These are phyloP conservation scores for Eidolon helvum DNA, from an alignment of 2,113 vertebrate species.

Conservation along the genomic window DNA sequence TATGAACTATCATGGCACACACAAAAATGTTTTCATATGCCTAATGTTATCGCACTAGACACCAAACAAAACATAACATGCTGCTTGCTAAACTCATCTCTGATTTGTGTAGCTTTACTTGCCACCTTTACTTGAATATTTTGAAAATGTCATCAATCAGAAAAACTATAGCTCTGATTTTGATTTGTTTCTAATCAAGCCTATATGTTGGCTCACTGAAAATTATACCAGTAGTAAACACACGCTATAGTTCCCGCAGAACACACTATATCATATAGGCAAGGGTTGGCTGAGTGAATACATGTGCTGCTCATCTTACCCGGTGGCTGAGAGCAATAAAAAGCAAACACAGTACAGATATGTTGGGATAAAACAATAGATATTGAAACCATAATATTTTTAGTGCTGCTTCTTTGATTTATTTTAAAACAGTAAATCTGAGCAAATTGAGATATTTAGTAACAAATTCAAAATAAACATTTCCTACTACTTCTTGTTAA, in stretches of 20 bases:
- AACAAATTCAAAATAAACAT: slow-evolving; percentile 25
- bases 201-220: not conserved
- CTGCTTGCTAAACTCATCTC: not conserved
- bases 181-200: slow-evolving; percentile 9
- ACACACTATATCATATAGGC: not conserved
- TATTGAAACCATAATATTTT: not conserved
- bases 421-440: not conserved
- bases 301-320: not conserved
- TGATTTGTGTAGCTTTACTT: not conserved
- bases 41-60: not conserved
- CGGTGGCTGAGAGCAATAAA: not conserved
- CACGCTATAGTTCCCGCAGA: not conserved
- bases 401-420: not conserved
- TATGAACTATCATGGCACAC: not conserved
- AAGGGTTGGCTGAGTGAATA: not conserved
- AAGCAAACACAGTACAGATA: not conserved
- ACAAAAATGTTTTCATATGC: not conserved
- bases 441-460: not conserved
- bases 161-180: slow-evolving; percentile 11
- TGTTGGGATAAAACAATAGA: not conserved
- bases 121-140: not conserved
- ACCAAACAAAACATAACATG: not conserved
- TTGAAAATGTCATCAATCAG: slow-evolving; percentile 2
- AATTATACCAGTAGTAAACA: not conserved
- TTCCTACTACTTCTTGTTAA: not conserved